Evolutionary conservation across 2,113 vertebrate genomes (phyloP).

Genomic region (Geococcyx californianus): DNA sequence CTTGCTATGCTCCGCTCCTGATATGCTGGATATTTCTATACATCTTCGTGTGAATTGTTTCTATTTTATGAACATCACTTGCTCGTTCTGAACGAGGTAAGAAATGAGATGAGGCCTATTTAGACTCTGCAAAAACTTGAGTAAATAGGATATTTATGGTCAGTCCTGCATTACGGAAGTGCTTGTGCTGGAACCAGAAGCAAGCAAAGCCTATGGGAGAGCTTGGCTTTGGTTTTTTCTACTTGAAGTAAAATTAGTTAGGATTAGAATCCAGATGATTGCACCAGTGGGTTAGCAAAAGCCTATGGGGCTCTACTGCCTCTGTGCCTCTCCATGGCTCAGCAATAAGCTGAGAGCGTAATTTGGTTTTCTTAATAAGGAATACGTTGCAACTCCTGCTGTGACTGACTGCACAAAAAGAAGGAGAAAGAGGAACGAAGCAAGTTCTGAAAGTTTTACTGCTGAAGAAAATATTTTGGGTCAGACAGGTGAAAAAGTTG

Average conservation of each 20-base stretch:
- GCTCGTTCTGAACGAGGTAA: neutral
- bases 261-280: neutral
- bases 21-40: neutral
- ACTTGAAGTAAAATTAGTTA: neutral
- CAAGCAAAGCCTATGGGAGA: neutral
- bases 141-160: neutral
- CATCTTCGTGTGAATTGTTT: neutral
- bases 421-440: neutral
- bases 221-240: neutral
- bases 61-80: neutral
- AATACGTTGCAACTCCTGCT: neutral
- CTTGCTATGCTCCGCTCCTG: neutral
- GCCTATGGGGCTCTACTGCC: fast-evolving
- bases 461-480: neutral
- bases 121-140: neutral
- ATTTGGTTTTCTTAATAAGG: neutral
- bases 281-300: neutral
- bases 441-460: neutral
- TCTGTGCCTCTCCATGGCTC: neutral
- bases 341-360: neutral
- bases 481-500: neutral
- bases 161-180: neutral
- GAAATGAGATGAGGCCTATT: neutral
- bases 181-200: neutral
- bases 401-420: neutral